Evolutionary conservation across 2,797 vertebrate species (phyloP), one percentile per base, ranked within the genome.

Genomic region (Dicrostonyx torquatus): DNA sequence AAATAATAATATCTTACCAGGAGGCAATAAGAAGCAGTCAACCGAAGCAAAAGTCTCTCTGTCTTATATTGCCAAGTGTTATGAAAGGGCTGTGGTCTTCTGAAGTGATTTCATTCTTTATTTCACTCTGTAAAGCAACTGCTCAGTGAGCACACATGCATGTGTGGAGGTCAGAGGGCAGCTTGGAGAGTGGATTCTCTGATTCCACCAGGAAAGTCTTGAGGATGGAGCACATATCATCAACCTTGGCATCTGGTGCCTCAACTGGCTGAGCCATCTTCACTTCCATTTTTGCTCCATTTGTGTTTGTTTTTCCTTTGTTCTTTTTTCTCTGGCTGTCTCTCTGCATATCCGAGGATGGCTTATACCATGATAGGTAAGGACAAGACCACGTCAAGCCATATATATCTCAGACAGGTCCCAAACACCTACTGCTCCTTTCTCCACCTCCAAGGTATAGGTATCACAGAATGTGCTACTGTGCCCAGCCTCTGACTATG

Each of bases 61-160:
- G 75, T 34, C 90, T 83, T 80, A 5, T 34, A 2, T 87, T 78
- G 22, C 79, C 60, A 78, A 8, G 20, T 87, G 20, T 89, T 85
- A 76, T 45, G 26, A 80, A 94, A 84, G 55, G 18, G 11, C 29
- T 53, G 34, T 12, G 50, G 18, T 80, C 58, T 87, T 31, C 40
- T 24, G 4, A 45, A 64, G 58, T 64, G 26, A 20, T 78, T 89
- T 85, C 62, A 66, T 91, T 94, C 89, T 86, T 93, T 60, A 91
- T 94, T 95, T 93, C 31, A 40, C 68, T 92, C 43, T 83, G 29
- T 14, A 89, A 77, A 84, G 15, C 40, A 48, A 73, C 22, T 26
- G 37, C 10, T 26, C n/a, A 37, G 22, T 26, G 37, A 43, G 11
- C 11, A 0, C 2, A 12, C 2, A 24, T 22, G 55, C 1, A 0